Conservation (phyloP, 2,888 invertebrate genomes). For the Muscina levida region DNA sequence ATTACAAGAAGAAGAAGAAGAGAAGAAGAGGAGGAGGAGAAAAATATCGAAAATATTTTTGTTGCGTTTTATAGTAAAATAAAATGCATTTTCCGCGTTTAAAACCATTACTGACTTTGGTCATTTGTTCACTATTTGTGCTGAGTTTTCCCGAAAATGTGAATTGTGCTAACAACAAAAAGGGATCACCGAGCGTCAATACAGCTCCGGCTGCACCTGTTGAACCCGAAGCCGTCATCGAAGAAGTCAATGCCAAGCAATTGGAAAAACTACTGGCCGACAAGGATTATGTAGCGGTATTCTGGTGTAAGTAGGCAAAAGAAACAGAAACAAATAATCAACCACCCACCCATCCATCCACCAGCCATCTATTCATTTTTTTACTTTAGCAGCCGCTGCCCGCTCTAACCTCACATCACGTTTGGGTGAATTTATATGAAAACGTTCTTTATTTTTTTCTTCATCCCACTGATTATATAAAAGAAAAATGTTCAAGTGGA, state of each 20-base stretch:
- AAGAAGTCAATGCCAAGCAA: conserved; percentile 95
- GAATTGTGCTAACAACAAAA: conserved; percentile 78
- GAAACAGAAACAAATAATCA: no score
- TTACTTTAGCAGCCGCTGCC: background rate
- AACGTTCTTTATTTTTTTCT: conserved; percentile 19
- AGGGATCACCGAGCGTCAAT: conserved; percentile 73
- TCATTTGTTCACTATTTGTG: conserved; percentile 79
- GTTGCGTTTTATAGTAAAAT: conserved; percentile 48
- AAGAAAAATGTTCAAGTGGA: conserved; percentile 62
- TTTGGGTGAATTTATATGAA: conserved; percentile 67
- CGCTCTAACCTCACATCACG: conserved; percentile 6
- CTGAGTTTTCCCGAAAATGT: conserved; percentile 80
- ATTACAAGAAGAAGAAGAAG: conserved; percentile 13
- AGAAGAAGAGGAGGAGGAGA: conserved; percentile 58
- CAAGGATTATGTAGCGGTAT: conserved; percentile 96
- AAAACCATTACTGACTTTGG: conserved; percentile 78
- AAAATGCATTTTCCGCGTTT: conserved; percentile 80
- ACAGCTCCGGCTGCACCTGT: conserved; percentile 78
- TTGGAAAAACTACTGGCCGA: conserved; percentile 93
- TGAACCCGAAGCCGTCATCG: conserved; percentile 88
- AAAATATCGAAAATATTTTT: conserved; percentile 54
- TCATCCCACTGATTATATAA: conserved; percentile 62
- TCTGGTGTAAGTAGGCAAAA: conserved; percentile 92
- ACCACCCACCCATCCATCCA: background rate
- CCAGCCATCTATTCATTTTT: background rate